These are phyloP conservation scores for Adineta ricciae DNA, from an alignment of 2,888 invertebrate species.

Conservation along the genomic window DNA sequence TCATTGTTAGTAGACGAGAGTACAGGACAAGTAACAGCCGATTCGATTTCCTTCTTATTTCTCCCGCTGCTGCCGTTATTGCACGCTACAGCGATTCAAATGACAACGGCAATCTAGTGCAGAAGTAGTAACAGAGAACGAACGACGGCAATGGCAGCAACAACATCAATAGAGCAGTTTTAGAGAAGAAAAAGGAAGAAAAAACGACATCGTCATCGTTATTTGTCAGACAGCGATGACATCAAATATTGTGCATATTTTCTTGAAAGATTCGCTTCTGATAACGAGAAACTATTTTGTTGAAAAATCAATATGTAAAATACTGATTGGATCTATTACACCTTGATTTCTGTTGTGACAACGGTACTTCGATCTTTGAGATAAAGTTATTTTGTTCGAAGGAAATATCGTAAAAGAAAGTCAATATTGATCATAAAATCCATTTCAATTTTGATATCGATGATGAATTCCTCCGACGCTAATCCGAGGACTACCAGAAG, in stretches of 20 bases:
- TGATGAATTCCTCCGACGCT: no score
- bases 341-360: no score
- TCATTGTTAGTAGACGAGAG: background rate
- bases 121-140: background rate
- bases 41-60: constrained; percentile 11
- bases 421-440: no score
- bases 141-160: background rate
- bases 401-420: no score
- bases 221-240: background rate
- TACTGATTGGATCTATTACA: no score
- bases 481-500: no score
- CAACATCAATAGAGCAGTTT: background rate
- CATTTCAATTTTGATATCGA: no score
- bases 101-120: background rate
- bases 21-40: constrained; percentile 2
- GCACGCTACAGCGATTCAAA: constrained; percentile 9
- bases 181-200: background rate
- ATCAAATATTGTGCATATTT: background rate
- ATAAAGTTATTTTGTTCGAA: no score
- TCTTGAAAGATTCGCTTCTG: background rate
- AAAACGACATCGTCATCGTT: background rate
- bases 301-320: no score
- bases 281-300: background rate
- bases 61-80: background rate
- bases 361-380: no score